phyloP scores from a whole-genome alignment of 1,140 invertebrate genomes.

The Cherax quadricarinatus region DNA sequence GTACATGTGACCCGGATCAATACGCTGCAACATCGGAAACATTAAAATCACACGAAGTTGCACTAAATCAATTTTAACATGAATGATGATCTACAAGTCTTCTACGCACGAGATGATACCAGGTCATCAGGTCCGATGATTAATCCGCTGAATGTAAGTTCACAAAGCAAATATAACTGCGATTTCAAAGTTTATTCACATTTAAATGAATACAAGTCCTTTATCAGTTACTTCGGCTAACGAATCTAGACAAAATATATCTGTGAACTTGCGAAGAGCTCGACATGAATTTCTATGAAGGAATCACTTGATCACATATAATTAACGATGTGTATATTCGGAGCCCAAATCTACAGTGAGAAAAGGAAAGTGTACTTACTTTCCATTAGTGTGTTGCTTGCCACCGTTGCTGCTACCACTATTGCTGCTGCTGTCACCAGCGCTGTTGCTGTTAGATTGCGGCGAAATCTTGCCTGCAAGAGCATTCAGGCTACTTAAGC shows the following conservation, averaged over 20 bases:
- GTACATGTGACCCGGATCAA: neutral
- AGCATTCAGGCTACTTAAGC: conserved; percentile 52
- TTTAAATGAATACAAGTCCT: too few relatives aligned
- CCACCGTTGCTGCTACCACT: conserved; percentile 58
- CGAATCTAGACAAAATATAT: neutral
- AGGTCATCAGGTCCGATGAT: too few relatives aligned
- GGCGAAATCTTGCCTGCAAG: conserved; percentile 64
- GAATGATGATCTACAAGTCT: too few relatives aligned
- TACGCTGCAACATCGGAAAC: neutral
- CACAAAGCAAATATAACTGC: too few relatives aligned
- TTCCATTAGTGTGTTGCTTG: conserved; percentile 64
- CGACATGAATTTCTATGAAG: neutral
- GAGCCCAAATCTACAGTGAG: neutral
- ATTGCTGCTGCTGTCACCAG: conserved; percentile 55
- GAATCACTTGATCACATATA: neutral
- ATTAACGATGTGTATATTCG: neutral
- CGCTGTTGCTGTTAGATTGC: conserved; percentile 62
- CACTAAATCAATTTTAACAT: neutral
- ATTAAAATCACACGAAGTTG: neutral
- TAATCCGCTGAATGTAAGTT: too few relatives aligned
- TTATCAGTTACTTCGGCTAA: neutral
- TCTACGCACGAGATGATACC: too few relatives aligned
- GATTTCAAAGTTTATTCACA: too few relatives aligned
- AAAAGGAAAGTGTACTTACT: conserved; percentile 41
- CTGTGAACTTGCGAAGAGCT: neutral